These are phyloP conservation scores for Helicolenus hilgendorfi DNA, from an alignment of 2,797 vertebrate genomes.

Conservation along the genomic window DNA sequence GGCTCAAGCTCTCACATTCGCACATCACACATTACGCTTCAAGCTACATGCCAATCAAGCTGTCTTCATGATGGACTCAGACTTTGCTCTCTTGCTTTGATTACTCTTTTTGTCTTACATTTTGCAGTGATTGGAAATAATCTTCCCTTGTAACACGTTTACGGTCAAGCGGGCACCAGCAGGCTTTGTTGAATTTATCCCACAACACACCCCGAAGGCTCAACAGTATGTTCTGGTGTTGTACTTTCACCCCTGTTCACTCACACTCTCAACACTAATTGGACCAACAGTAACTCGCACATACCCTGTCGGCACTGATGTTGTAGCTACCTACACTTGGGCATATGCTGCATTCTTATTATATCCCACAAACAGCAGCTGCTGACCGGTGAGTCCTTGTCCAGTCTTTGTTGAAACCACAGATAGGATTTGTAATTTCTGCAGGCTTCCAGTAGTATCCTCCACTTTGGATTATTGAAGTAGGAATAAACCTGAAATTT, in stretches of 20 bases:
- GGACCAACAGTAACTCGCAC: constrained; percentile 30
- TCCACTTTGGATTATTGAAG: too few relatives aligned
- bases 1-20: constrained; percentile 26
- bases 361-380: constrained; percentile 60
- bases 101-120: constrained; percentile 9
- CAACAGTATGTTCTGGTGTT: constrained; percentile 32
- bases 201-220: constrained; percentile 45
- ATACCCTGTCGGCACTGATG: not conserved
- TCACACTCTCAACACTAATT: constrained; percentile 48
- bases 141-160: constrained; percentile 20
- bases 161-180: constrained; percentile 12
- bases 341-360: constrained; percentile 51
- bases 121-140: constrained; percentile 43
- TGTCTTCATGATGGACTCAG: not conserved
- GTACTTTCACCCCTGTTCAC: constrained; percentile 33
- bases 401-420: constrained; percentile 19
- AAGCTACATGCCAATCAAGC: constrained; percentile 41
- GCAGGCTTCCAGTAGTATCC: not conserved
- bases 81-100: not conserved
- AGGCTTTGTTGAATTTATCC: constrained; percentile 48
- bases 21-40: constrained; percentile 19
- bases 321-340: constrained; percentile 25
- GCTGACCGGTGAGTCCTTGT: constrained; percentile 17
- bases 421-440: not conserved
- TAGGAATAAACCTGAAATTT: not conserved